Evolutionary conservation across 2,797 vertebrate genomes (phyloP).

Genomic region (Tragelaphus oryx): DNA sequence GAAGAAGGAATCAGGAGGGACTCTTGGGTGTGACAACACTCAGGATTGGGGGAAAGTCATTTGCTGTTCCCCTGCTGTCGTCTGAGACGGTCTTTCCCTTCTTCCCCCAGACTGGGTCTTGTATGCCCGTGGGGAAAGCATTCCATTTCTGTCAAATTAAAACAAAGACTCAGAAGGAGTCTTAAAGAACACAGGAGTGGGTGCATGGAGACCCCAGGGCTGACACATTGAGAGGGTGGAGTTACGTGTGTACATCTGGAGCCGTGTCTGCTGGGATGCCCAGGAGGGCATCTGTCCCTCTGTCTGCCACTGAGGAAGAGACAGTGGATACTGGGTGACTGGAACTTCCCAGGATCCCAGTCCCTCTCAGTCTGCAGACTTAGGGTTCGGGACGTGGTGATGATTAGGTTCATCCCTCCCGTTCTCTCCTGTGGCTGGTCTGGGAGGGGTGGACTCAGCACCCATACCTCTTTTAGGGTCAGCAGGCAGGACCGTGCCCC

Average conservation of each 20-base stretch:
- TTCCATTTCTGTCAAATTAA: not conserved
- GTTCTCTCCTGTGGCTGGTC: not conserved
- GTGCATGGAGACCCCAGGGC: rapidly evolving
- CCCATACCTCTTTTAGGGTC: rapidly evolving
- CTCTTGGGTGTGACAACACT: rapidly evolving
- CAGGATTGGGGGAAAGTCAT: rapidly evolving
- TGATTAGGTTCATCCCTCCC: not conserved
- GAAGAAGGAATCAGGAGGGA: not conserved
- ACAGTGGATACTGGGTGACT: rapidly evolving
- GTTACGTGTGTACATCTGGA: not conserved
- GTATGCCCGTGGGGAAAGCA: rapidly evolving
- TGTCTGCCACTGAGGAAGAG: not conserved
- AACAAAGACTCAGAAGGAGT: not conserved
- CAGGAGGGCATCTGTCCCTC: not conserved
- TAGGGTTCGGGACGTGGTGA: not conserved
- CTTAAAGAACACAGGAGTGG: not conserved
- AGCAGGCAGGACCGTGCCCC: rapidly evolving
- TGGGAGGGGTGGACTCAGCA: rapidly evolving
- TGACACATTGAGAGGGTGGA: not conserved
- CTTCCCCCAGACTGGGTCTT: not conserved
- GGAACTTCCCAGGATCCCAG: not conserved
- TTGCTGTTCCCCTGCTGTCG: not conserved
- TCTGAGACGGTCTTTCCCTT: not conserved
- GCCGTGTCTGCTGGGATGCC: rapidly evolving
- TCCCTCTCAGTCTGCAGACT: not conserved